phyloP scores from a whole-genome alignment of 2,113 vertebrate genomes.

The Dendropsophus ebraccatus region DNA sequence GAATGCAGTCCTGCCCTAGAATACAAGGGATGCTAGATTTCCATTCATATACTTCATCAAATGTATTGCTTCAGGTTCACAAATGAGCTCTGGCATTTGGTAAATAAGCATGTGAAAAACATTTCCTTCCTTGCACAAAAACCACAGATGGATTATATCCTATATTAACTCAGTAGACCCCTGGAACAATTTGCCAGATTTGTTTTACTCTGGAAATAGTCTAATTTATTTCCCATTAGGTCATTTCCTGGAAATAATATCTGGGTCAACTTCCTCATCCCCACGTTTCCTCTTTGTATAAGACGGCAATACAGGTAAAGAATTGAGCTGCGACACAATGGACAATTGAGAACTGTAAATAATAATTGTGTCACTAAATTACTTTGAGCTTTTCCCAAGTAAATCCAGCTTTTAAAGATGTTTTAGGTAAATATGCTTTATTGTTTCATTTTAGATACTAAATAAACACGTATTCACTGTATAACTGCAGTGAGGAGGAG shows the following conservation, averaged over 20 bases:
- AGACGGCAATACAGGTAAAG: neutral
- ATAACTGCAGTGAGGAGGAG: no score
- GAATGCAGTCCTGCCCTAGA: no score
- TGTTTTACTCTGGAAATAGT: constrained; percentile 2
- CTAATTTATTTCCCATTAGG: constrained; percentile 19
- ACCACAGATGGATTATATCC: constrained; percentile 32
- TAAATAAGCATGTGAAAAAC: neutral
- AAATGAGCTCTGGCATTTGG: neutral
- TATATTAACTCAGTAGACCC: neutral
- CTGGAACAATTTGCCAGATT: neutral
- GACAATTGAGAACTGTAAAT: neutral
- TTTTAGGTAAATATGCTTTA: no score
- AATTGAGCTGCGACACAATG: neutral
- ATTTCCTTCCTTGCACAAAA: constrained; percentile 11
- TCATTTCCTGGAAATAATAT: constrained; percentile 21
- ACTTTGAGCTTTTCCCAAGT: no score
- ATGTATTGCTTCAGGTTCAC: neutral
- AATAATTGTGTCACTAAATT: no score
- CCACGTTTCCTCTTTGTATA: neutral
- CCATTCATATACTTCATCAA: neutral
- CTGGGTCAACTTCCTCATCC: constrained; percentile 13
- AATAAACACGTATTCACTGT: no score
- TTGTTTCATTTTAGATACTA: no score
- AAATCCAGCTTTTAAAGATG: no score
- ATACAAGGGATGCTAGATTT: constrained; percentile 15